A percentile compares a stretch with the other conserved stretches of the same genome.
Evolutionary conservation across 2,113 vertebrate genomes (phyloP).

Genomic region (Arvicanthis niloticus): DNA sequence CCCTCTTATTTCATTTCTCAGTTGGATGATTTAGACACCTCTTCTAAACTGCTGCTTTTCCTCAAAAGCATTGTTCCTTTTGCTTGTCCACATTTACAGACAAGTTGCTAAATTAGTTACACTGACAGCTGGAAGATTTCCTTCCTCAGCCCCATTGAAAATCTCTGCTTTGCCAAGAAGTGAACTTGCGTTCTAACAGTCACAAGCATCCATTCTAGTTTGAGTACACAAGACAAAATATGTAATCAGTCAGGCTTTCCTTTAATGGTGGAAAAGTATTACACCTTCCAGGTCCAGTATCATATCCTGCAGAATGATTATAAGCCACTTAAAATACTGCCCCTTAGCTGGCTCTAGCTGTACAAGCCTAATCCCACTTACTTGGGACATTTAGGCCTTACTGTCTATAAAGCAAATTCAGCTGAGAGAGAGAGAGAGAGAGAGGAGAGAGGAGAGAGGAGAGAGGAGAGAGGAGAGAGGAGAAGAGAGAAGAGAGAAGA

Average conservation of each 20-base stretch:
- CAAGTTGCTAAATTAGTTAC: background rate
- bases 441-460: too few relatives aligned
- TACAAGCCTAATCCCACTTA: background rate
- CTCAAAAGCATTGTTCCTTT: constrained; percentile 49
- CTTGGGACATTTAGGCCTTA: background rate
- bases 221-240: background rate
- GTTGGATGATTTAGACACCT: background rate
- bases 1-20: constrained; percentile 43
- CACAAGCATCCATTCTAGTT: background rate
- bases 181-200: constrained; percentile 3
- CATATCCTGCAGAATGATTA: background rate
- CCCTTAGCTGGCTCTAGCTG: background rate
- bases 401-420: background rate
- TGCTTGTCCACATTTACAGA: constrained; percentile 10
- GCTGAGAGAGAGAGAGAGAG: background rate
- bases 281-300: background rate
- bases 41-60: constrained; percentile 31
- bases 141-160: constrained; percentile 29
- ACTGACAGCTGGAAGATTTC: background rate
- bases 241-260: background rate
- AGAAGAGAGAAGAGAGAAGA: too few relatives aligned
- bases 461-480: too few relatives aligned
- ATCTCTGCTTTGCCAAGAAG: background rate
- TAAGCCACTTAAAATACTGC: constrained; percentile 7
- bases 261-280: constrained; percentile 6